Evolutionary conservation across 2,797 vertebrate genomes (phyloP).

Genomic region (Cichlasoma orientale): DNA sequence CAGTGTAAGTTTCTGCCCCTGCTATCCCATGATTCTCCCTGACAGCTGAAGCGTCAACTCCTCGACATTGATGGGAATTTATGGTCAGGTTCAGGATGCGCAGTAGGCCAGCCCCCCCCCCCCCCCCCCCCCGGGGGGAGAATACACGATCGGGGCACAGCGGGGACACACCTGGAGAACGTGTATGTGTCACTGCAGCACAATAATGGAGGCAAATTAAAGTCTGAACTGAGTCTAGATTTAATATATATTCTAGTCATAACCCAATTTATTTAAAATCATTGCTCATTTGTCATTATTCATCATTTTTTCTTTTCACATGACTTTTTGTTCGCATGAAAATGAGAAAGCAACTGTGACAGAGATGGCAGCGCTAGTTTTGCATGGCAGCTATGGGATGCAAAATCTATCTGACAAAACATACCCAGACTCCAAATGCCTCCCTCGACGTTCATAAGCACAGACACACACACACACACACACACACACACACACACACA

Average conservation of each 20-base stretch:
- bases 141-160: conserved; percentile 64
- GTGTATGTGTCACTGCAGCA: background rate
- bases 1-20: conserved; percentile 80
- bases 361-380: background rate
- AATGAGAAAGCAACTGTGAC: background rate
- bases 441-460: background rate
- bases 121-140: conserved; percentile 57
- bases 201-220: background rate
- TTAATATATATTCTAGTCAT: conserved; percentile 4
- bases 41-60: conserved; percentile 91
- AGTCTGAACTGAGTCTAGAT: background rate
- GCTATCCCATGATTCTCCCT: conserved; percentile 83
- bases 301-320: background rate
- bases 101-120: conserved; percentile 79
- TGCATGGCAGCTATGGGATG: too few species aligned
- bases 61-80: conserved; percentile 86
- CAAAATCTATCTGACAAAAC: background rate
- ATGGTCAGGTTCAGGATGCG: conserved; percentile 76
- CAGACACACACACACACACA: background rate
- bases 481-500: background rate
- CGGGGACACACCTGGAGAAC: conserved; percentile 59
- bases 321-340: background rate
- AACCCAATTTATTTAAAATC: background rate
- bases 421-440: background rate
- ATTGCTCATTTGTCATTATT: background rate